Base-by-base conservation (phyloP, 2,113 vertebrate species). In the Lynx canadensis region DNA sequence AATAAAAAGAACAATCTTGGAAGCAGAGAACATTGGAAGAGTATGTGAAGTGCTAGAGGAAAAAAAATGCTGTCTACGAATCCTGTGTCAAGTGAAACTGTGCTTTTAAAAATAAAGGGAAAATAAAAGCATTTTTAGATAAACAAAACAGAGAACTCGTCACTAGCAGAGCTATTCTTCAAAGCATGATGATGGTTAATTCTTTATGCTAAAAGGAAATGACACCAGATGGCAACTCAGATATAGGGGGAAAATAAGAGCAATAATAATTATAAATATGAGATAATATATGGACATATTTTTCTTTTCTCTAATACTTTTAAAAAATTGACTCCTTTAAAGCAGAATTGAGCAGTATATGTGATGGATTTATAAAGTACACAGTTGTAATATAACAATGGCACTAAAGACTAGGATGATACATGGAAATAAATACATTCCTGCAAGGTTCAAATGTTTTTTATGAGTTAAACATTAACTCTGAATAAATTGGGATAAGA, bases 121-220 rank as follows among this genome's bases (percentile, higher is more conserved):
- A 74, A 89, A 78, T 69, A 76, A 88, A 93, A 31, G 33, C 4
- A 92, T 74, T 93, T 89, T 95, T 50, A 50, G 45, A 76, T 81
- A 74, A 94, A 78, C 1, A 31, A 63, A 74, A 66, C 33, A 76
- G 63, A 81, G 55, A 52, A 41, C 80, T 52, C 85, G 33, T 95
- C 19, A 48, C 45, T 21, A 50, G 16, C 15, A 81, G 66, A 60
- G n/a, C 55, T 80, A 3, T 52, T 33, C 60, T 91, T 89, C 41
- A 94, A 48, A 86, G 55, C 85, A 82, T 84, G 60, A 3, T 83
- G 18, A 74, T 76, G 66, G 50, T 81, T 85, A 79, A 4, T 84
- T 60, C 57, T 73, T 92, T 60, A 95, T 23, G 7, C 52, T 69
- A 5, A 87, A 87, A 91, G 33, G 6, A 92, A 93, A 86, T 65